These are phyloP conservation scores for Planiliza haematocheilus DNA, from an alignment of 2,113 vertebrate species.

Conservation along the genomic window DNA sequence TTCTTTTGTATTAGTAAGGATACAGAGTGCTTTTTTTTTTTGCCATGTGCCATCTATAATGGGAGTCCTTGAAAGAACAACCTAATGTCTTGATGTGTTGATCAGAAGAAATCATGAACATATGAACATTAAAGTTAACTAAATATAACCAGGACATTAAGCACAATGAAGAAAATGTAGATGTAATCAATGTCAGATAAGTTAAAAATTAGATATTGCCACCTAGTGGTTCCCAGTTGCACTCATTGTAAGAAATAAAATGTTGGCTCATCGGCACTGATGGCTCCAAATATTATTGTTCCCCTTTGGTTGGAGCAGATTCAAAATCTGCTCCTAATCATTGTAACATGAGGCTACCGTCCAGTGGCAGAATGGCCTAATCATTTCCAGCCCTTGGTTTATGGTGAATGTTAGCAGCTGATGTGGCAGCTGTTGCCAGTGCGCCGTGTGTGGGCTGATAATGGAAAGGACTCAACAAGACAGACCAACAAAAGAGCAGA, in stretches of 20 bases:
- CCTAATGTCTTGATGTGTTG: background rate
- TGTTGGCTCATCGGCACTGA: conserved; percentile 36
- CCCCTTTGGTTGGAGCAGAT: conserved; percentile 36
- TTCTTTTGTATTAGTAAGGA: conserved; percentile 7
- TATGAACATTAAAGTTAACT: conserved; percentile 18
- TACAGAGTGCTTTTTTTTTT: background rate
- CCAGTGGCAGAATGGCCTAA: conserved; percentile 53
- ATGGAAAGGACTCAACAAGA: conserved; percentile 63
- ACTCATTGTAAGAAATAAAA: conserved; percentile 25
- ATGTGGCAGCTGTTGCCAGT: conserved; percentile 70
- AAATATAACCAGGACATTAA: conserved; percentile 15
- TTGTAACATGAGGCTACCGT: conserved; percentile 54
- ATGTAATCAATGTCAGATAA: background rate
- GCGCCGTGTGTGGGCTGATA: conserved; percentile 51
- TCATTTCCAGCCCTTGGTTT: conserved; percentile 57
- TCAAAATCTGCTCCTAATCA: conserved; percentile 68
- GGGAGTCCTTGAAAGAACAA: background rate
- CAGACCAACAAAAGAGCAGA: conserved; percentile 47
- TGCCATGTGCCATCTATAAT: background rate
- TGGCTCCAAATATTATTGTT: conserved; percentile 55
- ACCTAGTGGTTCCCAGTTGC: conserved; percentile 53
- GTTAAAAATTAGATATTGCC: conserved; percentile 51
- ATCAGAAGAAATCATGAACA: background rate
- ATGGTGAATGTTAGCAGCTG: conserved; percentile 62
- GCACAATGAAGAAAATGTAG: background rate